Evolutionary conservation across 2,113 vertebrate species (phyloP).

Genomic region (Rutilus rutilus): DNA sequence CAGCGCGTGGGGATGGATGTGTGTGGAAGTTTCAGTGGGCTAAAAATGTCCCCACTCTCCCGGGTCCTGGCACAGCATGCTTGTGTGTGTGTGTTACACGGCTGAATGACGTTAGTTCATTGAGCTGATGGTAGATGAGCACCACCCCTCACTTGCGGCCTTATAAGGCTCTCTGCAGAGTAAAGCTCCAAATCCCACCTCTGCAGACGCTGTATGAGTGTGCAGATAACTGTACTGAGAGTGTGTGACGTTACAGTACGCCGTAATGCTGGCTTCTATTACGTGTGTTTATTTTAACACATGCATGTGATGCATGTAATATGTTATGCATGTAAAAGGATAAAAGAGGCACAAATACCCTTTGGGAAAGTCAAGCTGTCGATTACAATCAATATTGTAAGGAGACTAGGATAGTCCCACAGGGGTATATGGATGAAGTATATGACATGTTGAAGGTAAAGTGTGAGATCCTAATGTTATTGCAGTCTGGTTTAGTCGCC

Average conservation of each 20-base stretch:
- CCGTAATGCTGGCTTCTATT: neutral
- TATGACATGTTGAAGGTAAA: neutral
- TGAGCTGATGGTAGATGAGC: conserved; percentile 49
- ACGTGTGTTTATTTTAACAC: neutral
- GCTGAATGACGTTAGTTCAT: conserved; percentile 55
- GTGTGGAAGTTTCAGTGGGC: conserved; percentile 36
- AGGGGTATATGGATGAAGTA: neutral
- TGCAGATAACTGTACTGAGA: conserved; percentile 33
- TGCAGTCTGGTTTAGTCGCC: neutral
- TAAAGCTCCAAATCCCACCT: conserved; percentile 38
- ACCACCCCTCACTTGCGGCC: conserved; percentile 52
- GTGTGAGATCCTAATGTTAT: neutral
- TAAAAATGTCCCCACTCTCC: conserved; percentile 51
- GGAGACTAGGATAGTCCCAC: neutral
- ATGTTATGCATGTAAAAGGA: neutral
- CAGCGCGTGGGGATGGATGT: conserved; percentile 4
- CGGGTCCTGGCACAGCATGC: conserved; percentile 29
- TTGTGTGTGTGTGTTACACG: conserved; percentile 12
- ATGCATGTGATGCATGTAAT: neutral
- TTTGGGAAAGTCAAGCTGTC: neutral
- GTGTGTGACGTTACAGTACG: neutral
- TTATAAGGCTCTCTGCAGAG: conserved; percentile 56
- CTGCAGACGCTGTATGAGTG: conserved; percentile 31
- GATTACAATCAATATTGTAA: neutral
- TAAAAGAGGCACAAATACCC: neutral